A percentile compares a stretch with the other conserved stretches of the same genome.
phyloP scores from a whole-genome alignment of 2,797 vertebrate species.

The Micromesistius poutassou region DNA sequence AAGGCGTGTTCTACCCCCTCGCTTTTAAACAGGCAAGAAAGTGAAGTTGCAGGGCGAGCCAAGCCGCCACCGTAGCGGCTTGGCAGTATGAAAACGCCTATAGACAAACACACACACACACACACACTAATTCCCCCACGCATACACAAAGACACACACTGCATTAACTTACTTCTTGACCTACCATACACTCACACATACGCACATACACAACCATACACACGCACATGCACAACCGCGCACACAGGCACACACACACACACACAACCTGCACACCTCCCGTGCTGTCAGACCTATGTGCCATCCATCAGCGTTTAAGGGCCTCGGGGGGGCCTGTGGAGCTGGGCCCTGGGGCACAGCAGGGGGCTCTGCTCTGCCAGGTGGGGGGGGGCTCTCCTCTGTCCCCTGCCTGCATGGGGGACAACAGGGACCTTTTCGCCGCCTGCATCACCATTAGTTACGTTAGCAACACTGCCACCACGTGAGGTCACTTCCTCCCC shows the following conservation, averaged over 20 bases:
- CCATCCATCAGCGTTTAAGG: slow-evolving; percentile 35
- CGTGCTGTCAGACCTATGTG: background rate
- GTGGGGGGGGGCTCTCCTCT: slow-evolving; percentile 65
- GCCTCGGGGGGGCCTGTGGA: slow-evolving; percentile 48
- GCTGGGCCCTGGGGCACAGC: slow-evolving; percentile 41
- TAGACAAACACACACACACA: background rate
- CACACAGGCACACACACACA: slow-evolving; percentile 10
- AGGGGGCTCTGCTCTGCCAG: slow-evolving; percentile 46
- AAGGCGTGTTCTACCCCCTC: too few relatives aligned
- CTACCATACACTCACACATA: background rate
- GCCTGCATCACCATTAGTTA: slow-evolving; percentile 50
- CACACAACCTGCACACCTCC: background rate
- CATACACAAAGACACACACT: slow-evolving; percentile 2
- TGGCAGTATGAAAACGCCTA: too few relatives aligned
- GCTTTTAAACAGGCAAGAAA: too few relatives aligned
- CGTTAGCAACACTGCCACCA: slow-evolving; percentile 40
- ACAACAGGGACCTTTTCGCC: slow-evolving; percentile 38
- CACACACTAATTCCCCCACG: background rate
- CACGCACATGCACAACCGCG: background rate
- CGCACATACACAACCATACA: background rate
- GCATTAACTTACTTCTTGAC: background rate
- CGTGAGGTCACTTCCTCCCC: slow-evolving; percentile 36
- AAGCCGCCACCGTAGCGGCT: too few relatives aligned
- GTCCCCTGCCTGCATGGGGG: slow-evolving; percentile 52
- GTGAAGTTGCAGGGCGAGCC: too few relatives aligned